phyloP scores from a whole-genome alignment of 1,140 invertebrate genomes.

The Rhopalosiphum maidis region DNA sequence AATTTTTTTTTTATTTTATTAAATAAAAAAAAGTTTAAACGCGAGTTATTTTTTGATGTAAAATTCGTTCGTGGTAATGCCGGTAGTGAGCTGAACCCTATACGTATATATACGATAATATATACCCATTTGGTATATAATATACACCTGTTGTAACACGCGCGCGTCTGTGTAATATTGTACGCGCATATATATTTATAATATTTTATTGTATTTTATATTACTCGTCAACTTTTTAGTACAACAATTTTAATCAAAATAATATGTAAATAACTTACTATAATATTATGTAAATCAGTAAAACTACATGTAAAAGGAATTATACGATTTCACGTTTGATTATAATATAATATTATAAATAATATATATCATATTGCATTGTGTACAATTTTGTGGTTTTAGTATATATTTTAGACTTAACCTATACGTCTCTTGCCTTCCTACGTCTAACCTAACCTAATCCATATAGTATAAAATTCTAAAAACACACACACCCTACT shows the following conservation, averaged over 20 bases:
- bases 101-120: not conserved
- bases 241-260: slow-evolving; percentile 5
- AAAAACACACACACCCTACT: no score
- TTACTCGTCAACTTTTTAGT: slow-evolving; percentile 9
- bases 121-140: not conserved
- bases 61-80: not conserved
- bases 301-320: not conserved
- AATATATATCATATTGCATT: not conserved
- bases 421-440: not conserved
- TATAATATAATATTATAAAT: slow-evolving; percentile 13
- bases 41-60: not conserved
- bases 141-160: not conserved
- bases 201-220: slow-evolving; percentile 1
- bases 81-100: not conserved
- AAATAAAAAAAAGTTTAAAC: not conserved
- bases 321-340: not conserved
- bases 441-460: not conserved
- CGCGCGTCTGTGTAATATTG: not conserved
- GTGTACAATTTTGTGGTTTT: not conserved
- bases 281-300: not conserved
- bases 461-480: no score
- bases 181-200: not conserved
- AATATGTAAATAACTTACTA: slow-evolving; percentile 15
- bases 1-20: not conserved
- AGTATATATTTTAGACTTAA: not conserved